These are phyloP conservation scores for Strigops habroptila DNA, from an alignment of 2,113 vertebrate species.

Conservation along the genomic window DNA sequence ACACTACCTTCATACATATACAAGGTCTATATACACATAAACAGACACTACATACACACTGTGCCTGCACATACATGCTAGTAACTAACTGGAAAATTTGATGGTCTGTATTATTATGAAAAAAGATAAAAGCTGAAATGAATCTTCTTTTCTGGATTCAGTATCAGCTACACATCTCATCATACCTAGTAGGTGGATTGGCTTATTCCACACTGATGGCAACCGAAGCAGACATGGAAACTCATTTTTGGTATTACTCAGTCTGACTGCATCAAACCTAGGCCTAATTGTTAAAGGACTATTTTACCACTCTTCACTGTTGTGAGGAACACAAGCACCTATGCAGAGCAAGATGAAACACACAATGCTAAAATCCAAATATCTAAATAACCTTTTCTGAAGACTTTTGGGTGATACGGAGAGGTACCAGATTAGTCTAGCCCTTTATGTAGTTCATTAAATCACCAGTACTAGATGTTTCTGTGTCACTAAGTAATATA, in stretches of 20 bases:
- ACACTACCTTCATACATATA: not conserved
- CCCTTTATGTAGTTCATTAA: not conserved
- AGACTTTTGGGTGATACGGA: not conserved
- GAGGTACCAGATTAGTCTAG: not conserved
- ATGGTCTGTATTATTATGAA: not conserved
- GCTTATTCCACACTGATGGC: not conserved
- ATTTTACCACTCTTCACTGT: not conserved
- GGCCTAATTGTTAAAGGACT: not conserved
- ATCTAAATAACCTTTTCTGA: not conserved
- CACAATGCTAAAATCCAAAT: not conserved
- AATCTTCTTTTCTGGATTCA: not conserved
- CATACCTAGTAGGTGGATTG: not conserved
- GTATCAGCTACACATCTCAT: not conserved
- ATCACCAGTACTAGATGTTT: not conserved
- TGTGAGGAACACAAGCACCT: not conserved
- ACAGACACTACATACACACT: not conserved
- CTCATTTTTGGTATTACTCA: not conserved
- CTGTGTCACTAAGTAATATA: not conserved
- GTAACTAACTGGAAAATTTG: not conserved
- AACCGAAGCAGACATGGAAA: not conserved
- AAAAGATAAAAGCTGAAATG: not conserved
- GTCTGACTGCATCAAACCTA: not conserved
- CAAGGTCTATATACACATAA: not conserved
- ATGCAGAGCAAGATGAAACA: not conserved
- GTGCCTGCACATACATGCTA: not conserved